phyloP scores from a whole-genome alignment of 2,113 vertebrate genomes.

The Nothoprocta perdicaria region DNA sequence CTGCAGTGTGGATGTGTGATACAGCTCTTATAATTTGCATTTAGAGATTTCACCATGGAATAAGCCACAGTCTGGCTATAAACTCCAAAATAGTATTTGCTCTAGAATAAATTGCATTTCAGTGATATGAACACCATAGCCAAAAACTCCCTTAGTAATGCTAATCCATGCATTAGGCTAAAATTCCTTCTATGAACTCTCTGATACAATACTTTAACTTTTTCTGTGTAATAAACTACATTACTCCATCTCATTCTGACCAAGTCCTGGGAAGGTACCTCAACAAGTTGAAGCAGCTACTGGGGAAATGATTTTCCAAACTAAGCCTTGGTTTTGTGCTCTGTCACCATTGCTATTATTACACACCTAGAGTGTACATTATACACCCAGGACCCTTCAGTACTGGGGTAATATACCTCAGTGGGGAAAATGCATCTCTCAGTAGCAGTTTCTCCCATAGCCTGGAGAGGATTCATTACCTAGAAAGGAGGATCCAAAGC shows the following conservation, averaged over 20 bases:
- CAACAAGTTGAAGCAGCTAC: background rate
- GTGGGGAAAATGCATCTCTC: background rate
- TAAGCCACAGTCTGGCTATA: background rate
- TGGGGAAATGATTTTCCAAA: background rate
- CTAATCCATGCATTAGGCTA: background rate
- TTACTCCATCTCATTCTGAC: background rate
- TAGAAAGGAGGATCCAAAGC: background rate
- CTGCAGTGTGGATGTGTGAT: background rate
- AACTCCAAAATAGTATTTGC: background rate
- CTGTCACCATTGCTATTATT: background rate
- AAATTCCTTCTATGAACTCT: background rate
- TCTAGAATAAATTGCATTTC: background rate
- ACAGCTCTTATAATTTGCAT: background rate
- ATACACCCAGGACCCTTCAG: background rate
- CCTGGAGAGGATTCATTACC: no score
- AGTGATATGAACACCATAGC: background rate
- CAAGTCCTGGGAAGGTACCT: fast-evolving
- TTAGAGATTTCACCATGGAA: background rate
- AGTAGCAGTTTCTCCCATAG: background rate
- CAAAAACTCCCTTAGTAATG: background rate
- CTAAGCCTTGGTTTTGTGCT: background rate
- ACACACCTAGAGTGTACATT: background rate
- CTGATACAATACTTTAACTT: background rate
- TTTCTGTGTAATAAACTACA: background rate
- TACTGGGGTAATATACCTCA: background rate